Percentiles rank a stretch among this genome's conserved stretches.
phyloP scores from a whole-genome alignment of 2,888 invertebrate species.

The Hirtodrosophila trivittata region DNA sequence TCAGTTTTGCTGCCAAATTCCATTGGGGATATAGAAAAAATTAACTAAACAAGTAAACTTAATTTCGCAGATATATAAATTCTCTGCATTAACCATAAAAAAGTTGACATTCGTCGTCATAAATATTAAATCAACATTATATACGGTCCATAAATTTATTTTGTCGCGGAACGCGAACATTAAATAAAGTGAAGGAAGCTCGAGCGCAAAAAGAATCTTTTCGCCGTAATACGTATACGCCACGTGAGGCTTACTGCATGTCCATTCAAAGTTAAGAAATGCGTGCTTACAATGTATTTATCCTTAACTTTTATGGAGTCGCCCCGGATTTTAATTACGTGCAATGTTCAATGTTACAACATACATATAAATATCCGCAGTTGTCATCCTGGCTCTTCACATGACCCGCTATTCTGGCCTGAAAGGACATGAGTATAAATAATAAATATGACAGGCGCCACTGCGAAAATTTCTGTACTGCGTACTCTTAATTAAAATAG shows the following conservation, averaged over 20 bases:
- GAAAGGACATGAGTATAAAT: slow-evolving; percentile 23
- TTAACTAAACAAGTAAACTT: slow-evolving; percentile 62
- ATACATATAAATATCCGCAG: slow-evolving; percentile 17
- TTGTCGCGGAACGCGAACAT: slow-evolving; percentile 13
- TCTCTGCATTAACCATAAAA: slow-evolving; percentile 35
- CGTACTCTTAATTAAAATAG: slow-evolving; percentile 30
- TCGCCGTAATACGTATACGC: slow-evolving; percentile 38
- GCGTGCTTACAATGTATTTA: slow-evolving; percentile 16
- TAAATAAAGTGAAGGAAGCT: slow-evolving; percentile 48
- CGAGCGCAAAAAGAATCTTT: slow-evolving; percentile 41
- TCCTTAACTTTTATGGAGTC: slow-evolving; percentile 18
- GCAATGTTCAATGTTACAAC: not conserved
- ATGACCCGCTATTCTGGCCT: too few relatives aligned
- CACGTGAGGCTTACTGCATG: slow-evolving; percentile 16
- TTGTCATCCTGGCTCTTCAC: too few relatives aligned
- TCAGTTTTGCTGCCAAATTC: slow-evolving; percentile 31
- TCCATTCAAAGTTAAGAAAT: not conserved
- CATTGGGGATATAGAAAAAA: slow-evolving; percentile 31
- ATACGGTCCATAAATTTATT: slow-evolving; percentile 63
- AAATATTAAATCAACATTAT: slow-evolving; percentile 73
- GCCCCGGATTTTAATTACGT: not conserved
- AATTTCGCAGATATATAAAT: slow-evolving; percentile 39
- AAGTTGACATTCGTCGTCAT: slow-evolving; percentile 53
- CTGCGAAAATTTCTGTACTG: slow-evolving; percentile 11
- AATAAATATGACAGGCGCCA: slow-evolving; percentile 20